phyloP scores from a whole-genome alignment of 2,888 invertebrate genomes.

The Apotomis turbidana region DNA sequence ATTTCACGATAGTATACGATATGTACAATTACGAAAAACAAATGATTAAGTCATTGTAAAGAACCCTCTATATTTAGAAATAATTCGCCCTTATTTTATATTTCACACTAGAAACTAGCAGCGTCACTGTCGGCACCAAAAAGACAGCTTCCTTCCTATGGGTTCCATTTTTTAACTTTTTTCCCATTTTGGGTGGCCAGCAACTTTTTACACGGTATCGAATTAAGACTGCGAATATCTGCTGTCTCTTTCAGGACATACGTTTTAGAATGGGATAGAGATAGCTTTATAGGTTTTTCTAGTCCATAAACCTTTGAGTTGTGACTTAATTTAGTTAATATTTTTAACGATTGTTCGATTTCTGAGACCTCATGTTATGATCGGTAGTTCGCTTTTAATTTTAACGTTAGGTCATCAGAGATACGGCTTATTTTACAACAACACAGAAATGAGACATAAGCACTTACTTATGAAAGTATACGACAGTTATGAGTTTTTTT shows the following conservation, averaged over 20 bases:
- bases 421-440: background rate
- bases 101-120: slow-evolving; percentile 26
- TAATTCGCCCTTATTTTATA: slow-evolving; percentile 7
- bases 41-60: background rate
- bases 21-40: no score
- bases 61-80: slow-evolving; percentile 5
- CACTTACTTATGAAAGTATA: slow-evolving; percentile 9
- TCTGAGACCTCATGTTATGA: slow-evolving; percentile 2
- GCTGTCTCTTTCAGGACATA: slow-evolving; percentile 33
- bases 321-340: slow-evolving; percentile 65
- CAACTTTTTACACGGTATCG: slow-evolving; percentile 46
- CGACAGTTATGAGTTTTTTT: slow-evolving; percentile 38
- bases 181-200: slow-evolving; percentile 56
- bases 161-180: slow-evolving; percentile 45
- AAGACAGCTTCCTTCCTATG: slow-evolving; percentile 63
- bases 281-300: slow-evolving; percentile 28
- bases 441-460: background rate
- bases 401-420: background rate
- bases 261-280: slow-evolving; percentile 40
- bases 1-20: background rate
- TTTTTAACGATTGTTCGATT: slow-evolving; percentile 20
- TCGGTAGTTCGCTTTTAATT: background rate
- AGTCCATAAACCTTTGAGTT: slow-evolving; percentile 50
- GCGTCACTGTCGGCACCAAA: slow-evolving; percentile 68
- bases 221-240: slow-evolving; percentile 47